Percentiles rank a stretch among this genome's conserved stretches.
phyloP scores from a whole-genome alignment of 2,797 vertebrate genomes.

The Amblyopsis hoosieri region DNA sequence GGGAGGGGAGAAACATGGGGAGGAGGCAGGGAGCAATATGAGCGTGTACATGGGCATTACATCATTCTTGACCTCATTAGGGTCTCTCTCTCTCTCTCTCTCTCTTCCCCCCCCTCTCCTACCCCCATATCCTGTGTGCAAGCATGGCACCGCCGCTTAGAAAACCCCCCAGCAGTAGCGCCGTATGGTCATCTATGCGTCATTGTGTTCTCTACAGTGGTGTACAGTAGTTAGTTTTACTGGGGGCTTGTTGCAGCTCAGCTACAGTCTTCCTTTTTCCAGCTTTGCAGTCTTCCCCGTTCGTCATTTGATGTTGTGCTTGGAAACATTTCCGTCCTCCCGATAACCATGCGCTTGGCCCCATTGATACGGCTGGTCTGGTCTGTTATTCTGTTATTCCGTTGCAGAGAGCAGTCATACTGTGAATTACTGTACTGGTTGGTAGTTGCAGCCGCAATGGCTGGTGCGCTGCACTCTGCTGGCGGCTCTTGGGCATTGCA shows the following conservation, averaged over 20 bases:
- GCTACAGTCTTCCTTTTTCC: not conserved
- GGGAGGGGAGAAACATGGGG: slow-evolving; percentile 61
- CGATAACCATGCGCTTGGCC: not conserved
- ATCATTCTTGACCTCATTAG: slow-evolving; percentile 83
- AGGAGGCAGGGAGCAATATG: slow-evolving; percentile 66
- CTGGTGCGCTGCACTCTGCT: slow-evolving; percentile 68
- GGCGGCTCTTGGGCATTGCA: slow-evolving; percentile 42
- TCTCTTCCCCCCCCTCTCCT: not conserved
- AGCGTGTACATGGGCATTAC: slow-evolving; percentile 74
- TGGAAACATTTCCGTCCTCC: slow-evolving; percentile 7
- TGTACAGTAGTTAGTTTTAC: too few relatives aligned
- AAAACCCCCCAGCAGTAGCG: too few relatives aligned
- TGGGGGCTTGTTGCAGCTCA: slow-evolving; percentile 3
- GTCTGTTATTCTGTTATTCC: not conserved
- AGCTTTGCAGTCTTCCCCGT: not conserved
- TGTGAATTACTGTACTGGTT: slow-evolving; percentile 39
- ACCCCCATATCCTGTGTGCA: slow-evolving; percentile 11
- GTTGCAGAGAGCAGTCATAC: slow-evolving; percentile 23
- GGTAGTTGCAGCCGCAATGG: slow-evolving; percentile 27
- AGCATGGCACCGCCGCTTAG: too few relatives aligned
- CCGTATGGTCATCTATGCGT: too few relatives aligned
- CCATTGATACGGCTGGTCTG: not conserved
- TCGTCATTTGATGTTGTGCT: slow-evolving; percentile 9
- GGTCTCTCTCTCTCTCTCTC: slow-evolving; percentile 61
- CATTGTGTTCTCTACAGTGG: too few relatives aligned